phyloP scores from a whole-genome alignment of 1,140 invertebrate genomes.

The Penaeus vannamei region DNA sequence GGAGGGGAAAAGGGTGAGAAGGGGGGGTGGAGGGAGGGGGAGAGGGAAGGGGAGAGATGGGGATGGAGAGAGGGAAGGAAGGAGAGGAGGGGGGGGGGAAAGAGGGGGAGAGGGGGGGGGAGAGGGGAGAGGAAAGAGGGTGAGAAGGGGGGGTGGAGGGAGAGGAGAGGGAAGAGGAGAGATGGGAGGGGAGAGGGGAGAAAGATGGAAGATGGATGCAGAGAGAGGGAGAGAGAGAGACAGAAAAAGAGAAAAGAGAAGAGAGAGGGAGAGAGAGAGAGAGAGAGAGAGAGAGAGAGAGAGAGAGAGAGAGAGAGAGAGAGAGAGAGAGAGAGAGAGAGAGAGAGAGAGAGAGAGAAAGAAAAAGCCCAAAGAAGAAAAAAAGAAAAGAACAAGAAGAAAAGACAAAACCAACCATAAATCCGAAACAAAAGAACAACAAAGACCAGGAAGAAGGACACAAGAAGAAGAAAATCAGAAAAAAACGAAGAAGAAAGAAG shows the following conservation, averaged over 20 bases:
- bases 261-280: too few species aligned
- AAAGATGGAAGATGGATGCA: not conserved
- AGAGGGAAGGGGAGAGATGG: not conserved
- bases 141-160: not conserved
- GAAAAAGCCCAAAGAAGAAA: too few species aligned
- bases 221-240: not conserved
- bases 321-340: too few species aligned
- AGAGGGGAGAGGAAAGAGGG: not conserved
- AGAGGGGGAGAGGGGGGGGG: not conserved
- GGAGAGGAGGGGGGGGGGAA: not conserved
- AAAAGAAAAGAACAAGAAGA: too few species aligned
- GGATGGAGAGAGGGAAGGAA: not conserved
- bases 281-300: too few species aligned
- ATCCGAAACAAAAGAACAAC: not conserved
- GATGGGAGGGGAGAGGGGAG: not conserved
- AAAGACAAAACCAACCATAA: too few species aligned
- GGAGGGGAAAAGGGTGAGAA: not conserved
- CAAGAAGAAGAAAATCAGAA: too few species aligned
- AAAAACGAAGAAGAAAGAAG: too few species aligned
- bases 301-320: too few species aligned
- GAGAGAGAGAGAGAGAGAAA: not conserved
- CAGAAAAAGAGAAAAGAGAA: too few species aligned
- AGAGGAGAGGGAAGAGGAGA: not conserved
- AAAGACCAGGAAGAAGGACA: not conserved
- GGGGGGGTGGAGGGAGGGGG: not conserved